phyloP scores from a whole-genome alignment of 2,888 invertebrate genomes.

The Cataglyphis altisquamis region DNA sequence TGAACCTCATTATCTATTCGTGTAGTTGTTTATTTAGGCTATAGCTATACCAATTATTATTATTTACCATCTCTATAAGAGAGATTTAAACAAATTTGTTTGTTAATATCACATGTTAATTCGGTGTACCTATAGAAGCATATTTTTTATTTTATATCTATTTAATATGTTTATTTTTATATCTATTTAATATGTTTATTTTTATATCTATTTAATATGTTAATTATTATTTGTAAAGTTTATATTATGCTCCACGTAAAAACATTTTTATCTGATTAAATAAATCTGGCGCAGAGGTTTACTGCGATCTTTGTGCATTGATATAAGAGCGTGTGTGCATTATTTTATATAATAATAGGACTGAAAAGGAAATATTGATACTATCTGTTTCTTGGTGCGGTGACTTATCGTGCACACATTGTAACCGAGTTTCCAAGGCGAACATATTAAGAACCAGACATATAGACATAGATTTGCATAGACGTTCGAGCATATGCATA shows the following conservation, averaged over 20 bases:
- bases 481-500: constrained; percentile 30
- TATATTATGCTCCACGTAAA: neutral
- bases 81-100: neutral
- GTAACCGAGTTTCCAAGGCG: constrained; percentile 2
- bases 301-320: neutral
- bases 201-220: neutral
- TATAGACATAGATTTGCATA: constrained; percentile 27
- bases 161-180: too few species aligned
- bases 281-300: neutral
- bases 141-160: neutral
- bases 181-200: neutral
- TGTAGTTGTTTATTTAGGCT: neutral
- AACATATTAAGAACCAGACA: constrained; percentile 2
- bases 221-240: neutral
- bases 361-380: constrained; percentile 1
- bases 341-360: neutral
- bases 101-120: neutral
- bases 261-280: neutral
- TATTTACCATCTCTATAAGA: neutral
- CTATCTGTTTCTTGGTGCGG: neutral
- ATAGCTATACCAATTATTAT: neutral
- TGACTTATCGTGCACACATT: constrained; percentile 7
- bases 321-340: neutral
- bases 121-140: neutral
- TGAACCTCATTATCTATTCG: neutral